Conservation (phyloP, 2,888 invertebrate genomes). For the Drosophila acutilabella region DNA sequence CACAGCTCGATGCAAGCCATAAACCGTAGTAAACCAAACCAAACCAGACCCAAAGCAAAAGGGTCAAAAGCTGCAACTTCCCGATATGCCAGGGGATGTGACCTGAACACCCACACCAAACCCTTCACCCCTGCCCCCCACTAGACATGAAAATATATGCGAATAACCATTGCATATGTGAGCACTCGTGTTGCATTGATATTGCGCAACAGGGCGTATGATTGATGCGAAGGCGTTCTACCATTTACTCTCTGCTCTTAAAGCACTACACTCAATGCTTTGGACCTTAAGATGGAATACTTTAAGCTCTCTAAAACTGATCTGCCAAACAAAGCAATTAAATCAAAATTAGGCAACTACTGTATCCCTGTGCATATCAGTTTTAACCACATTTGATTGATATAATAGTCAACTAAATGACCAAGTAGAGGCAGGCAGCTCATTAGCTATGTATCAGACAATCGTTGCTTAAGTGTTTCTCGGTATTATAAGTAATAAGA, state of each 20-base stretch:
- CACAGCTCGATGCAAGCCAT: slow-evolving; percentile 21
- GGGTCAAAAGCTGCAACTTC: slow-evolving; percentile 23
- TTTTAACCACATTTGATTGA: background rate
- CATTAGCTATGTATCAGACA: background rate
- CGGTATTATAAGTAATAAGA: too few species aligned
- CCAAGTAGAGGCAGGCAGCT: too few species aligned
- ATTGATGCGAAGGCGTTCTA: slow-evolving; percentile 49
- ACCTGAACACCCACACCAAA: background rate
- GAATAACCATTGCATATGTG: slow-evolving; percentile 26
- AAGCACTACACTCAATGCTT: background rate
- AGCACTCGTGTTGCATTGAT: slow-evolving; percentile 40
- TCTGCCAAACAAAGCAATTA: background rate
- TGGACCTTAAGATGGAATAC: background rate
- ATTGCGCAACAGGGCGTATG: slow-evolving; percentile 69
- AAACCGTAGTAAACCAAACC: background rate
- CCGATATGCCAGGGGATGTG: slow-evolving; percentile 7
- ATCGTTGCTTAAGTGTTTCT: too few species aligned
- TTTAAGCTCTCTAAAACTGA: background rate
- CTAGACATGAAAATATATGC: slow-evolving; percentile 3
- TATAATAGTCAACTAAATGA: background rate
- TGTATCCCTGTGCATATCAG: too few species aligned
- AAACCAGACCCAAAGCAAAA: slow-evolving; percentile 5
- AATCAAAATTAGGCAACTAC: slow-evolving; percentile 7
- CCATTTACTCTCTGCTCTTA: background rate
- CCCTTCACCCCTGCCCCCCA: background rate